A percentile compares a stretch with the other conserved stretches of the same genome.
These are phyloP conservation scores for Oreochromis mossambicus DNA, from an alignment of 2,797 vertebrate species.

Conservation along the genomic window DNA sequence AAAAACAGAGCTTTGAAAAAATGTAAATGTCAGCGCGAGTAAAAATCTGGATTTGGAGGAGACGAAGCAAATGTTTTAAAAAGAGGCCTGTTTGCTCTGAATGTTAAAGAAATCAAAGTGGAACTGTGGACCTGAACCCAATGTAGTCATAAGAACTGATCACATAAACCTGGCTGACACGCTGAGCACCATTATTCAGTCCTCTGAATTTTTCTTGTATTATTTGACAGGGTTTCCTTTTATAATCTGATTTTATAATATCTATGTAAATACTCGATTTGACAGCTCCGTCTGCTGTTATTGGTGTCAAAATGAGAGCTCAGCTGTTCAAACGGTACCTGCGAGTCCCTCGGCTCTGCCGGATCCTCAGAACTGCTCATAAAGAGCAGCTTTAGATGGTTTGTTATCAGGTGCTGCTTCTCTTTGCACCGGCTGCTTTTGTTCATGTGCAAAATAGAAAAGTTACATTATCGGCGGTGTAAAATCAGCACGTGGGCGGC, in stretches of 20 bases:
- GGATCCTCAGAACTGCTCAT: conserved; percentile 3
- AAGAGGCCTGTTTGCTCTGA: not conserved
- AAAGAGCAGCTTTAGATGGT: conserved; percentile 15
- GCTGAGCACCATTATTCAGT: conserved; percentile 1
- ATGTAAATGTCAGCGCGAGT: not conserved
- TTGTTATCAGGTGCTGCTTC: not conserved
- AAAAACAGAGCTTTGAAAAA: not conserved
- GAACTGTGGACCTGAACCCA: not conserved
- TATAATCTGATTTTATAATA: conserved; percentile 7
- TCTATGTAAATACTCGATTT: conserved; percentile 9
- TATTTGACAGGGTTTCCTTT: conserved; percentile 24
- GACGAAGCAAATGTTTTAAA: not conserved
- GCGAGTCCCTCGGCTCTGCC: conserved; percentile 15
- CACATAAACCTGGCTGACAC: not conserved
- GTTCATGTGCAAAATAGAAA: not conserved
- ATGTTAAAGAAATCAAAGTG: not conserved
- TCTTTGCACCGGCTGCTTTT: conserved; percentile 10
- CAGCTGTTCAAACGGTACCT: conserved; percentile 2
- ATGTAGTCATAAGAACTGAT: not conserved
- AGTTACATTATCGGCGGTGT: not conserved
- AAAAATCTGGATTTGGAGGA: not conserved
- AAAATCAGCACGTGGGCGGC: not conserved
- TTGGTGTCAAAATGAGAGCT: conserved; percentile 28
- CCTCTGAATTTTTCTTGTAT: not conserved
- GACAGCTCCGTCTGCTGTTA: conserved; percentile 28